These are phyloP conservation scores for Acutogordius australiensis DNA, from an alignment of 2,888 invertebrate species.

Conservation along the genomic window DNA sequence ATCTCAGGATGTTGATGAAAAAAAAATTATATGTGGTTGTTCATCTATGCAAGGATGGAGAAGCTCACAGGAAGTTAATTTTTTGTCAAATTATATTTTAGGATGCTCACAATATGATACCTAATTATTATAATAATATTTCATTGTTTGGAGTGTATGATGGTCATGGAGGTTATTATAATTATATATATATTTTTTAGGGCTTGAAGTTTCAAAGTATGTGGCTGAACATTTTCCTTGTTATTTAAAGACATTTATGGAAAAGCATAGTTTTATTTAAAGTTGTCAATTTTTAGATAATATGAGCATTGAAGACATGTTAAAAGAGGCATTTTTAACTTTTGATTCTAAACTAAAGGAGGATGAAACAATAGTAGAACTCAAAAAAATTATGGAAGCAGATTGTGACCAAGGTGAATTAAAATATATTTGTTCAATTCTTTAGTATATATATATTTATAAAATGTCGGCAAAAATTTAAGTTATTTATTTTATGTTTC, in stretches of 20 bases:
- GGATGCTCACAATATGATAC: constrained; percentile 9
- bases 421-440: neutral
- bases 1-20: neutral
- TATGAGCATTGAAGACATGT: neutral
- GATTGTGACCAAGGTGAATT: neutral
- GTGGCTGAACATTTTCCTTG: neutral
- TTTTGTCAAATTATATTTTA: neutral
- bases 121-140: neutral
- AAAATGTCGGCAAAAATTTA: too few relatives aligned
- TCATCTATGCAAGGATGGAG: constrained; percentile 12
- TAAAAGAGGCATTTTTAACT: neutral
- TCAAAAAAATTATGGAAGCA: neutral
- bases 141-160: constrained; percentile 9
- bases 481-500: too few relatives aligned
- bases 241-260: neutral
- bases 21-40: neutral
- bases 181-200: constrained; percentile 1
- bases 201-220: neutral
- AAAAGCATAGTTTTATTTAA: neutral
- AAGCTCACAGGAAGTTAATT: constrained; percentile 8
- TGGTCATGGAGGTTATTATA: constrained; percentile 10
- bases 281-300: neutral
- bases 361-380: neutral
- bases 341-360: constrained; percentile 3
- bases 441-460: neutral